phyloP scores from a whole-genome alignment of 2,888 invertebrate genomes.

The Lutraria lutraria region DNA sequence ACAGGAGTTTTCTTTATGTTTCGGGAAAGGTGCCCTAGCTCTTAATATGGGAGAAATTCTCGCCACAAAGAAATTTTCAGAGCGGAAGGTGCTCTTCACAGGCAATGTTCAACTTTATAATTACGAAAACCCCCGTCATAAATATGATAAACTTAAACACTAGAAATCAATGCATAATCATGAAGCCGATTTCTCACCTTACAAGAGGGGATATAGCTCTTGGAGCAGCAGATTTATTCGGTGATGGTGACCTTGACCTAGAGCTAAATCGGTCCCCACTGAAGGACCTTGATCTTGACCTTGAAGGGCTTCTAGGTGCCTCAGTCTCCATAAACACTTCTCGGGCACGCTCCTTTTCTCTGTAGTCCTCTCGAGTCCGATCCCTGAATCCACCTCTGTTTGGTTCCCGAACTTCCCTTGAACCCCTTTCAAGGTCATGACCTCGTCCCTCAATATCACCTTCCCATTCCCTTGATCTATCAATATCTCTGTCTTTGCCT shows the following conservation, averaged over 20 bases:
- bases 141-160: no score
- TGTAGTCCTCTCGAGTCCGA: constrained; percentile 63
- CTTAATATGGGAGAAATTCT: no score
- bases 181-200: background rate
- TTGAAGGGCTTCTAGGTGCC: constrained; percentile 73
- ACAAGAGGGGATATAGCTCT: constrained; percentile 34
- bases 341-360: constrained; percentile 69
- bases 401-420: constrained; percentile 50
- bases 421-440: constrained; percentile 31
- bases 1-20: no score
- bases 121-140: no score
- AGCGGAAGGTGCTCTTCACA: no score
- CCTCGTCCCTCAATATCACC: constrained; percentile 39
- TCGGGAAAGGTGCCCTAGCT: no score
- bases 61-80: no score
- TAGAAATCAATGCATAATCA: no score
- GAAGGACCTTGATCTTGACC: constrained; percentile 69
- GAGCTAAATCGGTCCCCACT: constrained; percentile 62
- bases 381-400: constrained; percentile 57
- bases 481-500: constrained; percentile 46
- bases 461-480: constrained; percentile 65
- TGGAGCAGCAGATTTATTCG: constrained; percentile 43
- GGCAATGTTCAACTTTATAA: no score
- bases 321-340: constrained; percentile 67
- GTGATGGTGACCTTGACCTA: constrained; percentile 69